Percentiles rank a stretch among this genome's conserved stretches.
phyloP scores from a whole-genome alignment of 1,140 invertebrate genomes.

The Zaprionus kolodkinae region DNA sequence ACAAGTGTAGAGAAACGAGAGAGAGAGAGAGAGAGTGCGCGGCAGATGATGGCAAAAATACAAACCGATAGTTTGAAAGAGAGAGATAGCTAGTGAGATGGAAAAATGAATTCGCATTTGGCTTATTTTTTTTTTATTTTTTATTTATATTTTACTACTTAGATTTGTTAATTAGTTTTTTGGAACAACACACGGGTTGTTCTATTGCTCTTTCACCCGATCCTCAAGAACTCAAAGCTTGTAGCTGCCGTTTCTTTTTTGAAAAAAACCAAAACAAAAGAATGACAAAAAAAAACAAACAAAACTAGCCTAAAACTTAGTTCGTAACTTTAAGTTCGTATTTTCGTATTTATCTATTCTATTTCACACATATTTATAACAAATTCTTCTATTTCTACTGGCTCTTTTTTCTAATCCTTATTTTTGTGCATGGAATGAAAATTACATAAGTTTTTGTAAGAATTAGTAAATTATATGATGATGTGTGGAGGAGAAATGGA shows the following conservation, averaged over 20 bases:
- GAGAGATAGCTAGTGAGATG: neutral
- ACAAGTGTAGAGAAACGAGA: conserved; percentile 11
- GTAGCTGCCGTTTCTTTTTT: conserved; percentile 58
- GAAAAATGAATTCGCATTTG: conserved; percentile 5
- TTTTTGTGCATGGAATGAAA: conserved; percentile 56
- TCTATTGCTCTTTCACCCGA: conserved; percentile 23
- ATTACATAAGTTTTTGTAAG: conserved; percentile 77
- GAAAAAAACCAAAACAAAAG: conserved; percentile 20
- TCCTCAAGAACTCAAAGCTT: conserved; percentile 59
- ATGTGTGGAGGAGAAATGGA: conserved; percentile 54
- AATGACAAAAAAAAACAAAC: neutral
- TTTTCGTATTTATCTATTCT: conserved; percentile 25
- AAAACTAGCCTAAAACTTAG: conserved; percentile 65
- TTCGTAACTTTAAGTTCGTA: conserved; percentile 54
- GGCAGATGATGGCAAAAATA: neutral
- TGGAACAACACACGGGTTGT: conserved; percentile 1
- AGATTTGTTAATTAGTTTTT: neutral
- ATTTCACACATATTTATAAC: conserved; percentile 5
- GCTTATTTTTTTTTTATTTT: conserved; percentile 1
- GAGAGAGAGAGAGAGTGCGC: conserved; percentile 14
- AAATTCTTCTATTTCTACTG: conserved; percentile 2
- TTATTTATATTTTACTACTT: neutral
- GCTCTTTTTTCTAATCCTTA: conserved; percentile 28
- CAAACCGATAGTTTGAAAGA: neutral
- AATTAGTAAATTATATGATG: conserved; percentile 73